Conservation (phyloP, 2,113 vertebrate species). For the Cinclus mexicanus region DNA sequence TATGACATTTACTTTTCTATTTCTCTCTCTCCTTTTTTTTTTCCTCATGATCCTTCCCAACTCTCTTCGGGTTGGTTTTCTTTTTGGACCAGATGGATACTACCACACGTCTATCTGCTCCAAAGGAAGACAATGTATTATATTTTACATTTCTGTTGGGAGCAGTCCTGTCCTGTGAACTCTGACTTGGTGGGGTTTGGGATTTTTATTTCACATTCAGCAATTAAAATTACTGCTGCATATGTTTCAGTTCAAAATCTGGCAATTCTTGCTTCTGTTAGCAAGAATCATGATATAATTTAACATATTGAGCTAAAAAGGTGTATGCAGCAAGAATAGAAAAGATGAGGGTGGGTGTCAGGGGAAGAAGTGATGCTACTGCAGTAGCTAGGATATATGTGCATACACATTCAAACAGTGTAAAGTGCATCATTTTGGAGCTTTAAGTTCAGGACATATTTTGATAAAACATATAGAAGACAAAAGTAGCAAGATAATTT, state of each 20-base stretch:
- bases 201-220: background rate
- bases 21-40: background rate
- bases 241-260: background rate
- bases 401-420: background rate
- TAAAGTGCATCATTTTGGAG: background rate
- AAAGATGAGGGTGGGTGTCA: background rate
- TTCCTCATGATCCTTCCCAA: background rate
- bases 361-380: background rate
- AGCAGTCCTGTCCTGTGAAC: background rate
- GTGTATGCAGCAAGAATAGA: background rate
- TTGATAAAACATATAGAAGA: background rate
- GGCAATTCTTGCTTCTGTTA: background rate
- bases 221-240: background rate
- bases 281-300: background rate
- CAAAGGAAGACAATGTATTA: background rate
- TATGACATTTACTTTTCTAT: background rate
- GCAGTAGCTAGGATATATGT: too few relatives aligned
- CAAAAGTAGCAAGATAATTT: background rate
- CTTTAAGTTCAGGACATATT: background rate
- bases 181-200: background rate
- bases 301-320: fast-evolving
- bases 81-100: background rate
- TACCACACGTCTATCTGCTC: background rate
- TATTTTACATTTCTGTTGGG: background rate
- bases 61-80: background rate